Base-by-base conservation (phyloP, 2,888 invertebrate species). In the Eudasyphora cyanicolor region DNA sequence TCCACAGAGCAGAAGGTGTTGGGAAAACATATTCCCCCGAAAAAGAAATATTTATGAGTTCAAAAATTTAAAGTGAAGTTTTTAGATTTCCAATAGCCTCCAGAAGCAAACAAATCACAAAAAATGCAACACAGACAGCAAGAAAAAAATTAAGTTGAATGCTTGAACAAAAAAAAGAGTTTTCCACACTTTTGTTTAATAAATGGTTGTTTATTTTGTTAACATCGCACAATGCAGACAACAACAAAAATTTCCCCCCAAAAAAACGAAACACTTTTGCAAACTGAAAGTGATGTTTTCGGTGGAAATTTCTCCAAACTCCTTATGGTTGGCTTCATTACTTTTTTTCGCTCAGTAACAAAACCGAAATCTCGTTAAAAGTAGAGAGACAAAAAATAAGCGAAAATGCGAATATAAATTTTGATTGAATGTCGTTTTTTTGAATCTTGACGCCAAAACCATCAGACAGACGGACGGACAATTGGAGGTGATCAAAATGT, bases 381-480 rank as follows among this genome's bases (percentile, higher is more conserved):
- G 54, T 54, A 19, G 54, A 35, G 10, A 62, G 32, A 24, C 35
- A 64, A 64, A 64, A 38, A 38, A 64, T 8, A 64, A 60, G 21
- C 64, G 38, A 64, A 64, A 64, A 38, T 62, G 19, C 19, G 64
- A 73, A 73, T 73, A 73, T 73, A 73, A 73, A 73, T 35, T 73
- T 73, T 73, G 71, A 73, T 73, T 73, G 54, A 73, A 73, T 73
- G 71, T 35, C 38, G 32, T 62, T 69, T 49, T n/a, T n/a, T 64
- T 27, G 14, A 19, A n/a, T 32, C 21, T 49, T 29, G 64, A 54
- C 54, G 54, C 54, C 54, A 54, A 8, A 10, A 5, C 54, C 1
- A 2, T 24, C 17, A 24, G 24, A 21, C 54, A 54, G 51, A n/a
- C 51, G 6, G 17, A 19, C 17, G 19, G 5, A 51, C 35, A 35